Percentiles rank a stretch among this genome's conserved stretches.
Evolutionary conservation across 2,113 vertebrate genomes (phyloP).

Genomic region (Pionites leucogaster): DNA sequence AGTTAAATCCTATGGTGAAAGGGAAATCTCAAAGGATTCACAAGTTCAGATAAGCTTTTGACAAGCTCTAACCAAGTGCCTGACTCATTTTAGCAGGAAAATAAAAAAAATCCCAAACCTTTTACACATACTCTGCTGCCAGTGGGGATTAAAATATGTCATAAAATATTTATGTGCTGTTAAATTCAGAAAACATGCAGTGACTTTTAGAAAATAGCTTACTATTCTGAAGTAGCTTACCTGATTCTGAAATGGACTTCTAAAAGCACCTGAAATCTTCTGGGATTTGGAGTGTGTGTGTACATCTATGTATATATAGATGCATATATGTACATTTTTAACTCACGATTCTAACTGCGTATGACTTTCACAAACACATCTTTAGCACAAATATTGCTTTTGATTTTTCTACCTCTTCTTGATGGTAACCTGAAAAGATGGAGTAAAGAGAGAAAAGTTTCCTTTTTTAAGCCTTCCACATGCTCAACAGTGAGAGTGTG

Average conservation of each 20-base stretch:
- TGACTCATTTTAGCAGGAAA: neutral
- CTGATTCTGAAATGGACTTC: neutral
- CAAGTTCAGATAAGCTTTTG: constrained; percentile 58
- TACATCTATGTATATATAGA: fast-evolving
- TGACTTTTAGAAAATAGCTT: constrained; percentile 1
- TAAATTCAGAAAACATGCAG: constrained; percentile 20
- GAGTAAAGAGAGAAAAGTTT: neutral
- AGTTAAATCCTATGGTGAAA: neutral
- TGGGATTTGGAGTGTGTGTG: neutral
- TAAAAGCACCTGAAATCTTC: neutral
- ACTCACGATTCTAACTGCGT: neutral
- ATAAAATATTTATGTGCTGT: constrained; percentile 47
- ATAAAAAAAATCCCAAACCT: neutral
- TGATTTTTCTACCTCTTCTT: neutral
- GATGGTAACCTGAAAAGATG: neutral
- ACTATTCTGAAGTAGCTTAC: neutral
- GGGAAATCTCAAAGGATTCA: constrained; percentile 29
- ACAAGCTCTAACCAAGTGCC: constrained; percentile 25
- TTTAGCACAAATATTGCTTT: neutral
- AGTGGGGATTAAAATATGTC: constrained; percentile 5
- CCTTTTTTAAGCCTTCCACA: neutral
- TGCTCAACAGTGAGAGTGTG: neutral
- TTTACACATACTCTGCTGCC: constrained; percentile 18
- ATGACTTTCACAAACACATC: neutral
- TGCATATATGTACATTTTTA: neutral